These are phyloP conservation scores for Drosophila leontia DNA, from an alignment of 1,140 invertebrate species.

Conservation along the genomic window DNA sequence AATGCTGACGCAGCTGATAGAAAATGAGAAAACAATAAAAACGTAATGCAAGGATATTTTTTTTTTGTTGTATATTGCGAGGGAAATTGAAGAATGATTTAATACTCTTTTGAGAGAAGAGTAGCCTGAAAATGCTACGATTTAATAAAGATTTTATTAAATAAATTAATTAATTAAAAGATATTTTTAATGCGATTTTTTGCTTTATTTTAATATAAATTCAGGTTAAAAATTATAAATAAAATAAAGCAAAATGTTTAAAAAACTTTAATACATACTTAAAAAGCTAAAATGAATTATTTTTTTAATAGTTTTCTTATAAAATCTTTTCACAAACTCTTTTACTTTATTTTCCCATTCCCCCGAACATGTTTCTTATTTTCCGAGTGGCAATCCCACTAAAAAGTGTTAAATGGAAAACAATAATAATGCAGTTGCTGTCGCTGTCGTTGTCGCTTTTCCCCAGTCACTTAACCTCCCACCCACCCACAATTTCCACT, in stretches of 20 bases:
- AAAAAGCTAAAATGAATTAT: not conserved
- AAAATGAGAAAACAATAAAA: constrained; percentile 37
- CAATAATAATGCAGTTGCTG: constrained; percentile 67
- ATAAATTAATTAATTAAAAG: not conserved
- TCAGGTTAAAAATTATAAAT: not conserved
- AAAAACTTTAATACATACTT: not conserved
- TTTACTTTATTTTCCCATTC: too few species aligned
- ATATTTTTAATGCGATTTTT: not conserved
- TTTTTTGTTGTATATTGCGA: constrained; percentile 11
- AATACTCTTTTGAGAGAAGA: constrained; percentile 5
- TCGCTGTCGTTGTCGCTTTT: constrained; percentile 9
- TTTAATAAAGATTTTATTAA: not conserved
- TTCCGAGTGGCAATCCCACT: constrained; percentile 2
- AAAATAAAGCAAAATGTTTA: not conserved
- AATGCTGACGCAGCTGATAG: constrained; percentile 72
- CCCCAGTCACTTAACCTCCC: not conserved
- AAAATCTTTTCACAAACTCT: not conserved
- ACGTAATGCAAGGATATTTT: constrained; percentile 28
- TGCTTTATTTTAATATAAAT: not conserved
- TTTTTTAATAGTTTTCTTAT: not conserved
- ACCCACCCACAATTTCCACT: not conserved
- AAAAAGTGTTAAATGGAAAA: constrained; percentile 74
- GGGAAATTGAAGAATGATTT: constrained; percentile 13
- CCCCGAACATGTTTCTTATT: constrained; percentile 6
- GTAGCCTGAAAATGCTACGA: not conserved